Base-by-base conservation (phyloP, 2,888 invertebrate genomes). In the Trachelus iudaicus region DNA sequence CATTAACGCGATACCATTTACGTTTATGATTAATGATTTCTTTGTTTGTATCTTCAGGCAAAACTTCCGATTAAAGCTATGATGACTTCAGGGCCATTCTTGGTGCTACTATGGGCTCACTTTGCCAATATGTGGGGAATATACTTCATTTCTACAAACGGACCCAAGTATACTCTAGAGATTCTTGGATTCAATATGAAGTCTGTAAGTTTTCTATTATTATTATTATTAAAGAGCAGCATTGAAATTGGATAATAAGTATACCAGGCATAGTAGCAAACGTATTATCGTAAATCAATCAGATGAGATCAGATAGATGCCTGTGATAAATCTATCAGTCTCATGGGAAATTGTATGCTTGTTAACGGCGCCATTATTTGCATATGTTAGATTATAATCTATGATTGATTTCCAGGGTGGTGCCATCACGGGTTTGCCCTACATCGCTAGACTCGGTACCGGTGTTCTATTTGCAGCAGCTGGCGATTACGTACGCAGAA, bases 71-170 rank as follows among this genome's bases (percentile, higher is more conserved):
- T 95, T 85, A 93, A 92, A 86, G 92, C 92, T 35, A 94, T 96
- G 74, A 83, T 93, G 9, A 90, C 93, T 3, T 96, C 96, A 0
- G 83, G 94, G 71, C 96, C 96, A 37, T 96, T 96, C 90, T 93
- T 95, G 91, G 94, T 95, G 0, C 92, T 96, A 86, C 84, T 93
- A 6, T 89, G 95, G 74, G 92, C 96, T 30, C 96, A 96, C 85
- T 96, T 95, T 87, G 96, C 96, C 37, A 96, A 95, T 85, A 93
- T 96, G 88, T 96, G 96, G 96, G 96, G 96, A 4, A 92, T 96
- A 75, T 96, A 95, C 88, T 96, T 96, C 87, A 93, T 96, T 76
- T 93, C 96, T 90, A 96, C 96, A 0, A 96, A 95, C 71, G 96
- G 96, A 6, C 96, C 96, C 0, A 96, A 95, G 86, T 96, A 95